Evolutionary conservation across 2,113 vertebrate genomes (phyloP).

Genomic region (Sisor rabdophorus): DNA sequence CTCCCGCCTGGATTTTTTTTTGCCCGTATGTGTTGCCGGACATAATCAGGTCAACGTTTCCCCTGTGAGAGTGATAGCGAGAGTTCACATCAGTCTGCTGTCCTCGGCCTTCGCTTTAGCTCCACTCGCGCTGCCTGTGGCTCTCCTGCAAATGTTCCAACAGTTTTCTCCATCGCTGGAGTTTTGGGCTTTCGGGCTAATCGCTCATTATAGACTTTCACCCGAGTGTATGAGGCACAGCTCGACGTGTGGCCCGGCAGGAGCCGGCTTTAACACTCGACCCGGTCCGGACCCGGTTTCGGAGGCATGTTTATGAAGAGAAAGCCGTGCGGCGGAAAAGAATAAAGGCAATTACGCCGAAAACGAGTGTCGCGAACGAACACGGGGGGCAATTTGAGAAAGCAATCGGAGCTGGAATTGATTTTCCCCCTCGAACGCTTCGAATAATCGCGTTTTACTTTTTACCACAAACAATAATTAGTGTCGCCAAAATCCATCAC

Average conservation of each 20-base stretch:
- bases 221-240: constrained; percentile 25
- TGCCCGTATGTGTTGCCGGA: constrained; percentile 3
- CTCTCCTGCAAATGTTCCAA: constrained; percentile 17
- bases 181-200: constrained; percentile 30
- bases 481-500: constrained; percentile 7
- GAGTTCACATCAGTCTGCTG: constrained; percentile 8
- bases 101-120: constrained; percentile 30
- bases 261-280: constrained; percentile 14
- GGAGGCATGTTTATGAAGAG: constrained; percentile 4
- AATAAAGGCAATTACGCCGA: constrained; percentile 69
- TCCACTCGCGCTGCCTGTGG: constrained; percentile 11
- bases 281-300: neutral
- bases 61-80: constrained; percentile 8
- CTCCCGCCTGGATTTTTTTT: neutral
- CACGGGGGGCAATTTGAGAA: constrained; percentile 68
- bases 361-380: constrained; percentile 67
- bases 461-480: constrained; percentile 41
- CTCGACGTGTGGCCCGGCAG: constrained; percentile 9
- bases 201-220: constrained; percentile 40
- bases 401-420: constrained; percentile 69
- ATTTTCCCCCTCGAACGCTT: constrained; percentile 45
- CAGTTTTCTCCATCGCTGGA: constrained; percentile 19
- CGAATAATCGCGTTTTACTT: constrained; percentile 39
- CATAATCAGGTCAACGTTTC: constrained; percentile 30
- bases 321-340: constrained; percentile 64